Evolutionary conservation across 1,140 invertebrate species (phyloP), one percentile per base, ranked within the genome.

Genomic region (Aethina tumida): DNA sequence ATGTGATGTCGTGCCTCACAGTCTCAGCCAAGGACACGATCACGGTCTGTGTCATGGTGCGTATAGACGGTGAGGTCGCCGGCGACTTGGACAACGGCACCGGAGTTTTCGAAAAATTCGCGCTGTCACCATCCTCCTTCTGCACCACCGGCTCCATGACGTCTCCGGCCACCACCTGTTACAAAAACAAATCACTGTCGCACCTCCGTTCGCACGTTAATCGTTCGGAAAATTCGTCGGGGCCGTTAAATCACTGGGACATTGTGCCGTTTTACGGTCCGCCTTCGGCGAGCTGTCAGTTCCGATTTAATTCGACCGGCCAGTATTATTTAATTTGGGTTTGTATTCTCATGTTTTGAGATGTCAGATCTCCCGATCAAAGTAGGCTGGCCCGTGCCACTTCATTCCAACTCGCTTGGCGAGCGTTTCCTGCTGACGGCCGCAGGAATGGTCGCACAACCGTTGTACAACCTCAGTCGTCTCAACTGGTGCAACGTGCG

Each of bases 1-100:
- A 73, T 45, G 69, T 74, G 38, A 74, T 64, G 39, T 69, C 64
- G 51, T 72, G 70, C 17, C 68, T 74, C 50, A 74, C 65, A 50
- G 68, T 72, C 47, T 70, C 67, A 45, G 52, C 62, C 27, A 62
- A 44, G 10, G 60, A 62, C 13, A 62, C 62, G 26, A 59, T 60
- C 24, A 56, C 64, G 39, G 53, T 58, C 41, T 58, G 52, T 30
- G 60, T 62, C 50, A 59, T 58, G 26, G 42, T 47, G 10, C 60
- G 49, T 24, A 59, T 54, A 49, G 58, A 56, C 39, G 58, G 58
- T 53, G 56, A 59, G 3, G 38, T 33, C 17, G 29, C 38, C 16
- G 50, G 52, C 15, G 58, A 58, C 52, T 57, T 60, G 16, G 60
- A 62, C 19, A 62, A 24, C 5, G 60, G 60, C 31, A 57, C 48